Evolutionary conservation across 1,140 invertebrate species (phyloP), one percentile per base, ranked within the genome.

Genomic region (Trachymyrmex cornetzi): DNA sequence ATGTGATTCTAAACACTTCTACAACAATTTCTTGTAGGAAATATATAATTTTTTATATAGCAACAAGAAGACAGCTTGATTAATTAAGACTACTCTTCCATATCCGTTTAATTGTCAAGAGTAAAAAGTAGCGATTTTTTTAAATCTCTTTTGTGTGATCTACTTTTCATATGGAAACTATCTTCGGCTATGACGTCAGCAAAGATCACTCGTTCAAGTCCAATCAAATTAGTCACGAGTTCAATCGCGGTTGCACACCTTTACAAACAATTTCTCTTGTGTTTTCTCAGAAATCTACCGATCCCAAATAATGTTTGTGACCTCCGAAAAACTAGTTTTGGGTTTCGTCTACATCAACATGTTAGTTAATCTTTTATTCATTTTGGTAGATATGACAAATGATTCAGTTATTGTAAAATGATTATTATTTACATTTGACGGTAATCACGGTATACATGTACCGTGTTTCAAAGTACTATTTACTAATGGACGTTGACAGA

Each of bases 181-280:
- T 48, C 27, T 61, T 30, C 19, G 55, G n/a, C 30, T 55, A 22
- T 74, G 30, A 72, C 57, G 53, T 67, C 67, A 74, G 34, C 34
- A 34, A 66, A 69, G 64, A 89, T 48, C 22, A 55, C 61, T 55
- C 44, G n/a, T 63, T 24, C 44, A 55, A 55, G 55, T 72, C 50
- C 38, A 50, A 87, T 67, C 48, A 30, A 59, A 81, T 72, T 64
- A 67, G 57, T 61, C 77, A 66, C 27, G 57, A 72, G 24, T 71
- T 38, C 34, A 63, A 24, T 61, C 22, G 55, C 44, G 50, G 34
- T 87, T 66, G 24, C 24, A 77, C 34, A 48, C 57, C 69, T 89
- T 89, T 89, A 59, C 84, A 6, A 77, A 3, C 77, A 85, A 89
- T 89, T 90, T 90, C 88, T 89, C 88, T 55, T 14, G 0, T 61